Conservation (phyloP, 2,888 invertebrate species). For the Idaea biselata region DNA sequence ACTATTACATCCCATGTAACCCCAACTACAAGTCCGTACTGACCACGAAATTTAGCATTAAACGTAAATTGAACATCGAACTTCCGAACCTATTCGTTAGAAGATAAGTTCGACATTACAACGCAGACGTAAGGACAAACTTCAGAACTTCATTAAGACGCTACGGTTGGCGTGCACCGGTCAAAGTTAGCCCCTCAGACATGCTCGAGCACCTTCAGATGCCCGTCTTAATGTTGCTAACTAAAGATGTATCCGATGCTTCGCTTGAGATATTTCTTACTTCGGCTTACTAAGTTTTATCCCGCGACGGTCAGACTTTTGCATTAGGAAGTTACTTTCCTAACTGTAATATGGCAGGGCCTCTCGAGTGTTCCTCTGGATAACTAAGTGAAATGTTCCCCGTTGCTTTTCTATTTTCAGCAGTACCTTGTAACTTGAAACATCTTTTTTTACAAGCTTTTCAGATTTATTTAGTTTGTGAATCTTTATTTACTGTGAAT, state of each 20-base stretch:
- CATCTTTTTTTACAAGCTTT: background rate
- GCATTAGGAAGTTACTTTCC: conserved; percentile 37
- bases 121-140: conserved; percentile 38
- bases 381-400: conserved; percentile 15
- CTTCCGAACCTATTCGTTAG: conserved; percentile 40
- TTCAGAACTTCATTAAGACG: conserved; percentile 72
- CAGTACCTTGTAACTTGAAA: background rate
- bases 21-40: conserved; percentile 35
- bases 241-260: conserved; percentile 46
- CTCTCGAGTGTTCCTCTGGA: conserved; percentile 28
- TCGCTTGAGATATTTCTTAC: conserved; percentile 42
- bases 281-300: conserved; percentile 48
- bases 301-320: conserved; percentile 42
- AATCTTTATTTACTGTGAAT: background rate
- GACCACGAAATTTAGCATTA: conserved; percentile 47
- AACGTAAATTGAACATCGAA: conserved; percentile 27
- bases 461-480: background rate
- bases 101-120: conserved; percentile 41
- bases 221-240: conserved; percentile 48
- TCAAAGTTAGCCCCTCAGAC: conserved; percentile 59
- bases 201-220: conserved; percentile 55
- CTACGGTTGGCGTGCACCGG: conserved; percentile 60
- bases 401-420: background rate
- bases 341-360: conserved; percentile 27
- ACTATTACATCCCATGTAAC: conserved; percentile 34